These are phyloP conservation scores for Callocephalon fimbriatum DNA, from an alignment of 2,113 vertebrate genomes.

Conservation along the genomic window DNA sequence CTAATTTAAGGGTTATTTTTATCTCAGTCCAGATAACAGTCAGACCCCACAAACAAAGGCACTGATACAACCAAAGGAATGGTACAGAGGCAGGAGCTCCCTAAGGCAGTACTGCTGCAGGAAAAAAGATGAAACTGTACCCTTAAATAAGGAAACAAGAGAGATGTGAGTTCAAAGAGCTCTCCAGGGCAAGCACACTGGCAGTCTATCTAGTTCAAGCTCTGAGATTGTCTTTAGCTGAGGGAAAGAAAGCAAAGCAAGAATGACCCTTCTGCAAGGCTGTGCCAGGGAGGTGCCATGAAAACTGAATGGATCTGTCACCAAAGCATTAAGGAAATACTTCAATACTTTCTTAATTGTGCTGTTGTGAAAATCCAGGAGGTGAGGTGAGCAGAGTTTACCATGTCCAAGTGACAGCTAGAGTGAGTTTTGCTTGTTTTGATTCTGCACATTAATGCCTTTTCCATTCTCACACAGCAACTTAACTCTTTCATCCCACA, in stretches of 20 bases:
- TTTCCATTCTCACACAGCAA: background rate
- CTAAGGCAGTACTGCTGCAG: background rate
- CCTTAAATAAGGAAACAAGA: slow-evolving; percentile 5
- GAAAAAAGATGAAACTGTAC: background rate
- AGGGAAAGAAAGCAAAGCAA: background rate
- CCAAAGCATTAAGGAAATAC: background rate
- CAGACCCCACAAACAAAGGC: background rate
- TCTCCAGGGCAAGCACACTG: background rate
- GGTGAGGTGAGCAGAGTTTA: background rate
- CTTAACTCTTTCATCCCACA: background rate
- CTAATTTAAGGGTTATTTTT: background rate
- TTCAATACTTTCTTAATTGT: background rate
- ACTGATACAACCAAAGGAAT: background rate
- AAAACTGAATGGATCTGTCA: background rate
- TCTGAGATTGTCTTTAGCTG: background rate
- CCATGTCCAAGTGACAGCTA: background rate
- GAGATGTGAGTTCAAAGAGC: background rate
- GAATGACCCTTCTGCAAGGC: background rate
- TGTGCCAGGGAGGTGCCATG: background rate
- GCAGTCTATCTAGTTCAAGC: background rate
- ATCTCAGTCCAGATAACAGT: background rate
- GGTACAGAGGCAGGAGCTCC: background rate
- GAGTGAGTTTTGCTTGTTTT: background rate
- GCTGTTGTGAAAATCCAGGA: background rate
- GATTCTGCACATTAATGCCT: background rate